Evolutionary conservation across 2,888 invertebrate species (phyloP), one percentile per base, ranked within the genome.

Genomic region (Epistrophe eligans): DNA sequence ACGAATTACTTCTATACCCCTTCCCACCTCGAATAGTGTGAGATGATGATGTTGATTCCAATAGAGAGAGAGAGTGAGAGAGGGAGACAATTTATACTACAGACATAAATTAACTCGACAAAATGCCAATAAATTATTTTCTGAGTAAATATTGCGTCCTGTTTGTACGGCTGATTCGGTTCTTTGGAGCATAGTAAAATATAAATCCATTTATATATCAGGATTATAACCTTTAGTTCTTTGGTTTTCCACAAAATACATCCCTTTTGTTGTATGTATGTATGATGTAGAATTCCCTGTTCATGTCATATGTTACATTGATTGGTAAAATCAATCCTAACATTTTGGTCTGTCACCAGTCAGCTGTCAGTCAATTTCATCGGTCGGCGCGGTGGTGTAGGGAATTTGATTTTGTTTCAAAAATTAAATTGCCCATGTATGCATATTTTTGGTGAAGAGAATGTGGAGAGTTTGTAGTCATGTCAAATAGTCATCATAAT

Each of bases 91-190:
- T 57, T 76, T 45, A 45, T 24, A 24, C 76, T 24, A 24, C 76
- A 76, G 57, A 48, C 76, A 67, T 43, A 72, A 55, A 64, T 66
- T 57, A 64, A 64, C 35, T 52, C 64, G 17, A 52, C 35, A 62
- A 52, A 79, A 79, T 64, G 45, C 55, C 71, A 62, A 71, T 71
- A 71, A 64, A 79, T 71, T 79, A 79, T 45, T 64, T 79, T 71
- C 62, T 11, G 19, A 70, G 10, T 32, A 77, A 67, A 77, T 67
- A 58, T 45, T 55, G 15, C 28, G 13, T 67, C 58, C 62, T 57
- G 57, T 48, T 32, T 9, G 5, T 35, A n/a, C n/a, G n/a, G n/a
- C n/a, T n/a, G 66, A 38, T n/a, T 24, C 4, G 28, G 10, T 28
- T 64, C 17, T 28, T 28, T 28, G 32, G 17, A 13, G 17, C n/a